Base-by-base conservation (phyloP, 2,113 vertebrate species). In the Mobula birostris region DNA sequence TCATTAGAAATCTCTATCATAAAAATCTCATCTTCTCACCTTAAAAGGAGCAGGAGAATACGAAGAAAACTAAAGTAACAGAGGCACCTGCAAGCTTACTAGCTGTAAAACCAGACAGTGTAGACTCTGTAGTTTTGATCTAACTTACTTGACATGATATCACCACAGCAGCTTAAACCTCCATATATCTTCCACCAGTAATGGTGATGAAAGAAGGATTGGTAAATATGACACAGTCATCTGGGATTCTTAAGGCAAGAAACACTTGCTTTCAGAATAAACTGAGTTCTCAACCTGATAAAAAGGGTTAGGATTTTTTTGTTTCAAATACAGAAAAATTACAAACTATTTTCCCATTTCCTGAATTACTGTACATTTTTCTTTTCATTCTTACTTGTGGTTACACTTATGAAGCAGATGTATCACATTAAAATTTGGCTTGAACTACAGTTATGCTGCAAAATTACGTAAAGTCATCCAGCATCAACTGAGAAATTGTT, bases 1-100 rank as follows among this genome's bases (percentile, higher is more conserved):
- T 7, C 0, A 0, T 80, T 9, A 61, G 11, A 17, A 9, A 6
- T 48, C 48, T 48, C 48, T 48, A 48, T 48, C 48, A 48, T 48
- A 48, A 48, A 48, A 48, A 48, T 63, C 32, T 72, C 66, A 15
- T 61, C 58, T 61, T 87, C 27, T 88, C 48, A 56, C n/a, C n/a
- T 70, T 91, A 66, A 91, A 19, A 70, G 66, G 66, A 24, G 19
- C 68, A 88, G 29, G 56, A n/a, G 29, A 15, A 88, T n/a, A 56
- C 24, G 36, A 88, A 29, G 61, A 29, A n/a, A 88, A 88, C 83
- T 87, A 56, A 58, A 87, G 83, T 11, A 63, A 88, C 11, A n/a
- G 80, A 29, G 95, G 94, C 72, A 21, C 70, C 87, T 36, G n/a
- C 11, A 94, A 94, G 19, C 72, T 24, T 40, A 40, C 19, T 40